Conservation (phyloP, 2,888 invertebrate genomes). For the Drosophila maculinotata region DNA sequence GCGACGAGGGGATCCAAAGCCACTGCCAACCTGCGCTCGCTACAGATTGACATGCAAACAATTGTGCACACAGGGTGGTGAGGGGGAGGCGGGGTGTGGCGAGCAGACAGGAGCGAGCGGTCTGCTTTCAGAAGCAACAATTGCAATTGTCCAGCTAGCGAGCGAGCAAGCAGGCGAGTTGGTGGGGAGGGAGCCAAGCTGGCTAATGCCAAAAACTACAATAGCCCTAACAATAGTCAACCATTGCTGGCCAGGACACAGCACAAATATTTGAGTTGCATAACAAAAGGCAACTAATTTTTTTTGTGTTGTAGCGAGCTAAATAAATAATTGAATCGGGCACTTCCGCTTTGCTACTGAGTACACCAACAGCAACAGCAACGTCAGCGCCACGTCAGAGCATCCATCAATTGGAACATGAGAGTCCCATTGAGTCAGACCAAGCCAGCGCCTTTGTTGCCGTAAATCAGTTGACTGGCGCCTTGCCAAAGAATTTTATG, state of each 20-base stretch:
- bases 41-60: constrained; percentile 79
- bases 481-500: constrained; percentile 71
- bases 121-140: constrained; percentile 64
- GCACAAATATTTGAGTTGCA: constrained; percentile 66
- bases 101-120: not conserved
- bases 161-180: not conserved
- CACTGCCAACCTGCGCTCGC: constrained; percentile 55
- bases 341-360: constrained; percentile 66
- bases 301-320: constrained; percentile 42
- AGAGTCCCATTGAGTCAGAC: constrained; percentile 64
- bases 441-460: constrained; percentile 49
- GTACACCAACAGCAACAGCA: constrained; percentile 13
- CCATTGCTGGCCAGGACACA: constrained; percentile 34
- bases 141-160: constrained; percentile 69
- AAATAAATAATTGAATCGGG: constrained; percentile 77
- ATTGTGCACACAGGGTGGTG: constrained; percentile 24
- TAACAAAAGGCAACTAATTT: constrained; percentile 76
- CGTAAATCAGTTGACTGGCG: constrained; percentile 78
- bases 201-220: constrained; percentile 62
- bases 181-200: constrained; percentile 7
- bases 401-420: constrained; percentile 70
- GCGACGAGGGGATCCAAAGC: constrained; percentile 16
- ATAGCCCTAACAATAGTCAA: constrained; percentile 56
- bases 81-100: not conserved
- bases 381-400: constrained; percentile 58